Base-by-base conservation (phyloP, 2,113 vertebrate species). In the Panthera tigris region DNA sequence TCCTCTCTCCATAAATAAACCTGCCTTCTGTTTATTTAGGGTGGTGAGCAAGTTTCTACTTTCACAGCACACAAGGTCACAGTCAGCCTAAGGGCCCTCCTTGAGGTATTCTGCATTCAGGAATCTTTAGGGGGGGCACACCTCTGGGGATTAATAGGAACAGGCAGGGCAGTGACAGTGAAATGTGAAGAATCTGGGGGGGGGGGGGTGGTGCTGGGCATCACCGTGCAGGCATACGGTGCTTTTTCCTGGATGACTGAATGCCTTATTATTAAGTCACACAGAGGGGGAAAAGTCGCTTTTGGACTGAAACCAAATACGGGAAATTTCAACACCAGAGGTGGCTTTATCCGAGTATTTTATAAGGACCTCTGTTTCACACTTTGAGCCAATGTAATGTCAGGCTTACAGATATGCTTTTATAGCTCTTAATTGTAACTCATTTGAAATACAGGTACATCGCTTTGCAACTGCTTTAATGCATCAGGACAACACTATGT, bases 221-320 rank as follows among this genome's bases (percentile, higher is more conserved):
- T 10, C 4, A 1, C 91, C 7, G 33, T 18, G 36, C 50, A 65
- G 65, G 36, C 39, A 0, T 1, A 0, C 2, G 52, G 7, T 11
- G 18, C 55, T 33, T 80, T 45, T 68, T 33, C 57, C 10, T 5
- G 5, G 23, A 5, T 88, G 85, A 80, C 81, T 80, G 66, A 93
- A 48, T 41, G 92, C 52, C 81, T 39, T 69, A 57, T 89, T 85
- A n/a, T 36, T 48, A 93, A 93, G 71, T 83, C 97, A 86, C 15
- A 31, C 68, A 48, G 21, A 66, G 66, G 7, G 13, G 1, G 27
- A 23, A 61, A 89, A 33, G 23, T 83, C 81, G 25, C 81, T 94
- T 84, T 36, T 57, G 91, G 93, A 78, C 74, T 73, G 68, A 91
- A 80, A 76, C 86, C 94, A 96, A 87, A 74, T 52, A 45, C 21